Evolutionary conservation across 2,888 invertebrate species (phyloP), one percentile per base, ranked within the genome.

Genomic region (Epinotia ramella): DNA sequence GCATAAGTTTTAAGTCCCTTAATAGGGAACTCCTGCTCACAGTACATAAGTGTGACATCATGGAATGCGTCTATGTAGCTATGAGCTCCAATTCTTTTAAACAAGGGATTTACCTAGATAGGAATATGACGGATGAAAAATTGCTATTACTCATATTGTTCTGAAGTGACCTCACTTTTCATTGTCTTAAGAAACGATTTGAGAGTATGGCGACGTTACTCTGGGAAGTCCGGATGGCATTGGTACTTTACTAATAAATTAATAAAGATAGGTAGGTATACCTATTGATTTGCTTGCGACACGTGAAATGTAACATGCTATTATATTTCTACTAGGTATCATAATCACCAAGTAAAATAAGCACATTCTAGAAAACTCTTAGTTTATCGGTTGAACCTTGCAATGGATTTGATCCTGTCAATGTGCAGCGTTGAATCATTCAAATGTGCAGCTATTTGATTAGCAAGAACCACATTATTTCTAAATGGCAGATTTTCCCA

Each of bases 141-240:
- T 60, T 60, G 59, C 49, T 69, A 59, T 68, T 68, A 69, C n/a
- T 69, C 69, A 69, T 69, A 60, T 69, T 59, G 68, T 59, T 20
- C 59, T 60, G 12, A 46, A 69, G 69, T 46, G 46, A 20, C 16
- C 28, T 69, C 44, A 24, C 20, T 57, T 66, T 49, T 53, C 49
- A 65, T 49, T 65, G n/a, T 66, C 16, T 28, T 53, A 11, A 18
- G 53, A 53, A 66, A n/a, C n/a, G 11, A 28, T 44, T 28, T 53
- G 53, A 12, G 33, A n/a, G 53, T 53, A 56, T n/a, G 12, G 33
- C 18, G 33, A 53, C 16, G 18, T 53, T 33, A 66, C 28, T 65
- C 13, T n/a, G 66, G 28, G 24, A 66, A n/a, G 53, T 28, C 28
- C 28, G 5, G 11, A 18, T n/a, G 49, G 53, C n/a, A 53, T n/a